Conservation (phyloP, 1,140 invertebrate species). For the Lasioglossum albipes region DNA sequence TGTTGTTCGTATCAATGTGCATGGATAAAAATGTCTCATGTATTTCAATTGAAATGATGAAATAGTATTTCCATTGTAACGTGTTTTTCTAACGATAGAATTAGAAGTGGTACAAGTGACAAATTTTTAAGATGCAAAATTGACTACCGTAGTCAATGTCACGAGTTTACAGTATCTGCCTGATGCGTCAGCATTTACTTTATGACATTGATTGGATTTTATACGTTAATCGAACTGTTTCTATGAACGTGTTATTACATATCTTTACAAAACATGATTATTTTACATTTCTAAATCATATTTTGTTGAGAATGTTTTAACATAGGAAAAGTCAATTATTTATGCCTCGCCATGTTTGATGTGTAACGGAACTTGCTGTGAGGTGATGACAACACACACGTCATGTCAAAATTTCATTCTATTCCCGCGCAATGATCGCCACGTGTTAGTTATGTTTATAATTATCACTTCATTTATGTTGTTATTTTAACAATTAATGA, state of each 20-base stretch:
- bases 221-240: neutral
- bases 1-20: constrained; percentile 16
- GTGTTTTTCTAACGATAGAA: constrained; percentile 16
- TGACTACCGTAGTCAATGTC: constrained; percentile 58
- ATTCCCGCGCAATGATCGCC: constrained; percentile 33
- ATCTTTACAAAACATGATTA: neutral
- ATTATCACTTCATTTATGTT: constrained; percentile 44
- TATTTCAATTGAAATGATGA: neutral
- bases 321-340: constrained; percentile 41
- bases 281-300: neutral
- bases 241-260: neutral
- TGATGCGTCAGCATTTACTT: constrained; percentile 29
- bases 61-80: constrained; percentile 15
- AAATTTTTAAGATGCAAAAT: constrained; percentile 8
- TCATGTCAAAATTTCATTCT: constrained; percentile 34
- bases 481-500: constrained; percentile 14
- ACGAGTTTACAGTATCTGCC: constrained; percentile 44
- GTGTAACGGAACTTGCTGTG: constrained; percentile 58
- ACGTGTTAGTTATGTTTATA: constrained; percentile 38
- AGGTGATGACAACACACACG: constrained; percentile 44
- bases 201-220: constrained; percentile 2
- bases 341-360: constrained; percentile 63
- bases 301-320: neutral
- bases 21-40: neutral
- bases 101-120: neutral